phyloP scores from a whole-genome alignment of 2,113 vertebrate genomes.

The Prinia subflava region DNA sequence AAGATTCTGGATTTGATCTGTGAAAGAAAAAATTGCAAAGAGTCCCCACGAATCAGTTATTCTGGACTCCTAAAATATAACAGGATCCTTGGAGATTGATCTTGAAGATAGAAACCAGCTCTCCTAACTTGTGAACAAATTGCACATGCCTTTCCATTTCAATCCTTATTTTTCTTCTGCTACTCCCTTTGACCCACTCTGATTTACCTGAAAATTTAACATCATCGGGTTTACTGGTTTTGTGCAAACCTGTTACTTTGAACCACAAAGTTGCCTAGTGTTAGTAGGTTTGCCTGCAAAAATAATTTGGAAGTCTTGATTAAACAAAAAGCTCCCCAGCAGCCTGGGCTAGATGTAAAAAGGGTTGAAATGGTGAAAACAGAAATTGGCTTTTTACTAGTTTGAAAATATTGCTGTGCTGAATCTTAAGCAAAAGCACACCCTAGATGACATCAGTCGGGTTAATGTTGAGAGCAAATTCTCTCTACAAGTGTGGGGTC shows the following conservation, averaged over 20 bases:
- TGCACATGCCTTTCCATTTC: neutral
- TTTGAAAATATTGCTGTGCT: neutral
- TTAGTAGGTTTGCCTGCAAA: neutral
- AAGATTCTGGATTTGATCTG: neutral
- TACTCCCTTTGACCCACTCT: neutral
- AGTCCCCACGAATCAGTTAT: neutral
- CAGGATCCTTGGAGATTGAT: neutral
- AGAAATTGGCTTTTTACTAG: neutral
- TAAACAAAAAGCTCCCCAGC: neutral
- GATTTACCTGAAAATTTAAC: neutral
- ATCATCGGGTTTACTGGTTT: fast-evolving
- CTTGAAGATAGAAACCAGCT: neutral
- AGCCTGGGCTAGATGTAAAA: neutral
- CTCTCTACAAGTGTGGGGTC: neutral
- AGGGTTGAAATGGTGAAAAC: neutral
- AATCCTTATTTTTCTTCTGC: neutral
- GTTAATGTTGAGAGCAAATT: neutral
- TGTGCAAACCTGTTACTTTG: neutral
- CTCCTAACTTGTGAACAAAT: neutral
- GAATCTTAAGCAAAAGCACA: neutral
- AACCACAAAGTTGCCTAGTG: neutral
- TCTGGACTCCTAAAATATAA: neutral
- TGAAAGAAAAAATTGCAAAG: neutral
- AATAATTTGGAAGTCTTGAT: neutral
- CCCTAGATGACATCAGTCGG: neutral